Conservation (phyloP, 2,888 invertebrate species). For the Resseliella maxima region DNA sequence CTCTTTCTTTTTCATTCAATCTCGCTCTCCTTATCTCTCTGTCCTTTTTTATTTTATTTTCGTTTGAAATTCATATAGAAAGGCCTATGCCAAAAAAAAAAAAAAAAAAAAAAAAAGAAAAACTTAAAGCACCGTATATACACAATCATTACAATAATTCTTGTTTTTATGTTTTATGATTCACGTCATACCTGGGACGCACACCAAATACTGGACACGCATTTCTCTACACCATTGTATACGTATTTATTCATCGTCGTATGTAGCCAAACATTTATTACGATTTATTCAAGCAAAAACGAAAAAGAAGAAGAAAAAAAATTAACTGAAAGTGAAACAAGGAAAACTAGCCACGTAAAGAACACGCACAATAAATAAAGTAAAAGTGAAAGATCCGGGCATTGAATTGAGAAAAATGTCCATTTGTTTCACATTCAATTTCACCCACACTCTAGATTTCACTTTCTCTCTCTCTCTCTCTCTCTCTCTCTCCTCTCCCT, state of each 20-base stretch:
- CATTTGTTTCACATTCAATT: not conserved
- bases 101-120: too few relatives aligned
- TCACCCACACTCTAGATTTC: too few relatives aligned
- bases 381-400: conserved; percentile 32
- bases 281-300: conserved; percentile 29
- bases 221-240: not conserved
- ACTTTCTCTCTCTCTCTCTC: too few relatives aligned
- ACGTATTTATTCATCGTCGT: not conserved
- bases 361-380: not conserved
- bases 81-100: not conserved
- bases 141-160: conserved; percentile 51
- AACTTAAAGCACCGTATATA: not conserved
- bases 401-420: not conserved
- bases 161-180: conserved; percentile 53
- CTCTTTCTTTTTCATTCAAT: too few relatives aligned
- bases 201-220: conserved; percentile 46
- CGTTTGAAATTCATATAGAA: not conserved
- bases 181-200: conserved; percentile 28
- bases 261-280: not conserved
- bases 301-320: not conserved
- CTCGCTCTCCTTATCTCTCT: too few relatives aligned
- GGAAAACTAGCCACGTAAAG: too few relatives aligned
- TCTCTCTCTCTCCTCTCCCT: too few relatives aligned
- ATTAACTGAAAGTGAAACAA: not conserved
- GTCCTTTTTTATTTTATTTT: too few relatives aligned